Evolutionary conservation across 2,797 vertebrate species (phyloP).

Genomic region (Pangasius macronema): DNA sequence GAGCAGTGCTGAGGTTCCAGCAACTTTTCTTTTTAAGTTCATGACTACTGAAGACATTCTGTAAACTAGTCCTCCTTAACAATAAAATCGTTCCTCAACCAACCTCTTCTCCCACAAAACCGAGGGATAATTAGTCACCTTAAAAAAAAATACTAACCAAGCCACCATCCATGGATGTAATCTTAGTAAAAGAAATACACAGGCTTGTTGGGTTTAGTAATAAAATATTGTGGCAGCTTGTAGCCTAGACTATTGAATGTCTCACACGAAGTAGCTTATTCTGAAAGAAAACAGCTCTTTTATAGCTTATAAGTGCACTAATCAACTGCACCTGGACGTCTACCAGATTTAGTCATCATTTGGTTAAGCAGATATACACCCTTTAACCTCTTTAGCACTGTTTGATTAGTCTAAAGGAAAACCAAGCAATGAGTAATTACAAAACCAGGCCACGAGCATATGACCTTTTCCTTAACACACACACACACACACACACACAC

Average conservation of each 20-base stretch:
- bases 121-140: not conserved
- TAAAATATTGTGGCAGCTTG: constrained; percentile 42
- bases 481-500: not conserved
- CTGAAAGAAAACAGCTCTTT: constrained; percentile 7
- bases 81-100: not conserved
- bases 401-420: constrained; percentile 35
- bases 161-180: not conserved
- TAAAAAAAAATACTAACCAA: not conserved
- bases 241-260: constrained; percentile 26
- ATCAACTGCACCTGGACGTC: constrained; percentile 14
- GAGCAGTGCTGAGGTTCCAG: not conserved
- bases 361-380: constrained; percentile 16
- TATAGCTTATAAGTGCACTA: not conserved
- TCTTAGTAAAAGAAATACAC: constrained; percentile 24
- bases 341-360: constrained; percentile 21
- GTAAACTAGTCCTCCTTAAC: constrained; percentile 4
- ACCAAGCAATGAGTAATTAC: constrained; percentile 46
- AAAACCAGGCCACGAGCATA: constrained; percentile 35
- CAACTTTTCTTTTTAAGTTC: constrained; percentile 1
- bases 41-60: not conserved
- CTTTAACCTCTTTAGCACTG: constrained; percentile 22
- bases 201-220: constrained; percentile 28
- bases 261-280: constrained; percentile 20
- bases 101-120: constrained; percentile 9
- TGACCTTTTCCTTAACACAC: constrained; percentile 35